Evolutionary conservation across 2,113 vertebrate species (phyloP), one percentile per base, ranked within the genome.

Genomic region (Tyrannus savana): DNA sequence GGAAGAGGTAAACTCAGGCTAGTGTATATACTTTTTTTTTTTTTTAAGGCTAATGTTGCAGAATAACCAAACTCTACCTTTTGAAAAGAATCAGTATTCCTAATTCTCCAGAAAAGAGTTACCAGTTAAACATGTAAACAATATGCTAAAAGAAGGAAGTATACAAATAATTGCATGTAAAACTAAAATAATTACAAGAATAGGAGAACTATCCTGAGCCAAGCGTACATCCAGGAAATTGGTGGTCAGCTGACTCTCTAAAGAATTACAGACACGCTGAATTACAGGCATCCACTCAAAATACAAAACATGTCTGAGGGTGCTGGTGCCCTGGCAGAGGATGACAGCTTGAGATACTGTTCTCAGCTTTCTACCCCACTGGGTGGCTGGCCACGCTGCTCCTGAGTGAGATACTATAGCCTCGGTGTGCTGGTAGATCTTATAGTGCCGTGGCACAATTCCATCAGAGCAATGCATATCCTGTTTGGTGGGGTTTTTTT

Each of bases 211-310:
- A 80, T 66, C 44, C 76, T 56, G 84, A 88, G 79, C 55, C 31
- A 86, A 88, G 80, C 19, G 33, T 50, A 27, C n/a, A 83, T 67
- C 33, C 90, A 89, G 95, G 85, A 94, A 96, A 80, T 14, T 33
- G 28, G 13, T 87, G 42, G 55, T 74, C 82, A 90, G 14, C 63
- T 94, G 68, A 72, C 55, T 59, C 30, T 67, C 31, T 53, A 21
- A 95, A 91, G 85, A 94, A 97, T 93, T 90, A 60, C 75, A 93
- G 35, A 90, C 75, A 83, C 93, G 87, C 76, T 74, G n/a, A 77
- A 83, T 91, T 95, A 53, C 60, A 69, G 42, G 83, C 63, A 74
- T 83, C 50, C 66, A 56, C 71, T 55, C 80, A 80, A 88, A 94
- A 67, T 46, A 88, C 37, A 71, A 71, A 80, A 46, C 28, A n/a